Conservation (phyloP, 1,140 invertebrate species). For the Drosophila fuyamai region DNA sequence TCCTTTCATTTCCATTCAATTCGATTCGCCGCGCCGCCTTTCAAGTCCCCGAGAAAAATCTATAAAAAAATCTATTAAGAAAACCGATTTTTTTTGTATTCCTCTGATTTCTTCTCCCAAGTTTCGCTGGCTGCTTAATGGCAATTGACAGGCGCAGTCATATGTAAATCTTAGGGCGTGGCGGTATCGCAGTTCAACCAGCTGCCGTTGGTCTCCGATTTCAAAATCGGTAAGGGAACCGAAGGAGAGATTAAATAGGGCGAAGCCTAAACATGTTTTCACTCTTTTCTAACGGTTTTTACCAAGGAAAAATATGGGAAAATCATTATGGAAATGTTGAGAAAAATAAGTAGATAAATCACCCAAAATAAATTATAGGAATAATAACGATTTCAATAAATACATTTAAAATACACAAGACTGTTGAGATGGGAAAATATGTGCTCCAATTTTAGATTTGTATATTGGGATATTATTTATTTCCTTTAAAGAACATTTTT, state of each 20-base stretch:
- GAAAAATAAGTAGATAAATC: not conserved
- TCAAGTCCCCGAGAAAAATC: constrained; percentile 42
- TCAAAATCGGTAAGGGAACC: constrained; percentile 26
- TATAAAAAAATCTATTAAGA: constrained; percentile 61
- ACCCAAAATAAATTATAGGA: not conserved
- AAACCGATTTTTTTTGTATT: constrained; percentile 45
- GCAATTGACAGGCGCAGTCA: constrained; percentile 79
- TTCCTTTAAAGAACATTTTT: too few species aligned
- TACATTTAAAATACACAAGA: not conserved
- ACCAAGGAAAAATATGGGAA: constrained; percentile 22
- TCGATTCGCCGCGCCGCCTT: constrained; percentile 40
- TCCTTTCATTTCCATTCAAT: constrained; percentile 45
- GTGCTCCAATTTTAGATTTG: not conserved
- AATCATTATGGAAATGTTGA: constrained; percentile 19
- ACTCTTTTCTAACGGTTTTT: constrained; percentile 31
- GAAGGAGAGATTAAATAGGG: constrained; percentile 20
- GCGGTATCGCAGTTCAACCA: constrained; percentile 24
- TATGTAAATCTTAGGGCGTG: constrained; percentile 68
- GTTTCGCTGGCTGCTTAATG: constrained; percentile 53
- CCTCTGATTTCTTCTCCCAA: constrained; percentile 32
- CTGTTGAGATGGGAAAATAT: not conserved
- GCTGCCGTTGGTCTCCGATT: constrained; percentile 48
- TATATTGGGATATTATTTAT: too few species aligned
- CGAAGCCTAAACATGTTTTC: constrained; percentile 31
- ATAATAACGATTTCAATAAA: not conserved